A percentile compares a stretch with the other conserved stretches of the same genome.
These are phyloP conservation scores for Cyclophora punctaria DNA, from an alignment of 2,888 invertebrate species.

Conservation along the genomic window DNA sequence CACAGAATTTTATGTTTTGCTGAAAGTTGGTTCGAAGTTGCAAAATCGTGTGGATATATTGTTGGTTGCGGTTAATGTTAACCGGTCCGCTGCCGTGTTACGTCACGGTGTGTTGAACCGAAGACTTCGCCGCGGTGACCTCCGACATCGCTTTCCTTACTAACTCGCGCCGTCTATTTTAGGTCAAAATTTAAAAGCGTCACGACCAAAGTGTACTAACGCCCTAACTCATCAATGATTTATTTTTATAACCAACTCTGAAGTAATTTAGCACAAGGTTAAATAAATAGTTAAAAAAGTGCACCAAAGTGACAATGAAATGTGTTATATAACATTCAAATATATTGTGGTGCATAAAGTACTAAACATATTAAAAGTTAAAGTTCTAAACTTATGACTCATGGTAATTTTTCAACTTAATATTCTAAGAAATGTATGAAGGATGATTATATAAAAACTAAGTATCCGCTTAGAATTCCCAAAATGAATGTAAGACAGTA, in stretches of 20 bases:
- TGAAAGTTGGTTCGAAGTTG: conserved; percentile 18
- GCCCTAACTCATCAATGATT: conserved; percentile 16
- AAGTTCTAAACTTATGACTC: too few relatives aligned
- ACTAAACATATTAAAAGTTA: too few relatives aligned
- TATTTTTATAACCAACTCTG: conserved; percentile 18
- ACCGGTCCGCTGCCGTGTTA: conserved; percentile 42
- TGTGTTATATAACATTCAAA: too few relatives aligned
- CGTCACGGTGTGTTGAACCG: conserved; percentile 53
- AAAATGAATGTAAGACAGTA: too few relatives aligned
- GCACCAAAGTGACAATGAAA: conserved; percentile 25
- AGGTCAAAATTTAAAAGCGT: conserved; percentile 35
- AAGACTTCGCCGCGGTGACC: conserved; percentile 43
- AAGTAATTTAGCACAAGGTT: conserved; percentile 41
- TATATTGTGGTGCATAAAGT: too few relatives aligned
- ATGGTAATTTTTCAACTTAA: too few relatives aligned
- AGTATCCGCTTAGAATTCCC: too few relatives aligned
- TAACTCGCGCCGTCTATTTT: conserved; percentile 31
- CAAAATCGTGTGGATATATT: conserved; percentile 31
- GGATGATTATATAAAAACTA: too few relatives aligned
- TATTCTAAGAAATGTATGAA: too few relatives aligned
- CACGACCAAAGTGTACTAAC: conserved; percentile 15
- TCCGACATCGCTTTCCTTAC: conserved; percentile 49
- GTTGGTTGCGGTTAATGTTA: conserved; percentile 25
- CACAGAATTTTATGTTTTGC: background rate
- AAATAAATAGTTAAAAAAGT: conserved; percentile 28